Conservation (phyloP, 1,140 invertebrate species). For the Brachionus paranguensis region DNA sequence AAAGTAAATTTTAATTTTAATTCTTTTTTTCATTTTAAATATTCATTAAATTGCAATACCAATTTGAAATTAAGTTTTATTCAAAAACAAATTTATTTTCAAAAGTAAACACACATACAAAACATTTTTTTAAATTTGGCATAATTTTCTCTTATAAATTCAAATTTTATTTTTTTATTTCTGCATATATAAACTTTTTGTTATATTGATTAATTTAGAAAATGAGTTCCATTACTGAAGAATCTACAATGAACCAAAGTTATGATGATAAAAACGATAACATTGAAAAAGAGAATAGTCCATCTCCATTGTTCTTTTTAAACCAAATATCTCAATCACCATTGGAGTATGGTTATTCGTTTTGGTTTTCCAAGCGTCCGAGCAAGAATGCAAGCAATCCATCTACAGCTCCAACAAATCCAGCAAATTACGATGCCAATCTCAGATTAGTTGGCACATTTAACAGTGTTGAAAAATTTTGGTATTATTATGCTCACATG, state of each 20-base stretch:
- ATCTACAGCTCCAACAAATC: not conserved
- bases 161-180: not conserved
- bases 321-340: not conserved
- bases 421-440: constrained; percentile 37
- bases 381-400: not conserved
- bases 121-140: not conserved
- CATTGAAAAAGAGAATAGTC: constrained; percentile 5
- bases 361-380: constrained; percentile 37
- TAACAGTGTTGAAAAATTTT: constrained; percentile 40
- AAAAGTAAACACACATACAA: not conserved
- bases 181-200: not conserved
- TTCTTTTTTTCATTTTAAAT: too few relatives aligned
- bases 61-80: not conserved
- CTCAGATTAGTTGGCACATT: constrained; percentile 39
- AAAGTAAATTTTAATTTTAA: not conserved
- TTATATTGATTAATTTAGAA: not conserved
- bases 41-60: not conserved
- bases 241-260: not conserved
- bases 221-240: not conserved
- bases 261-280: not conserved
- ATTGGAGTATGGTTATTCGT: constrained; percentile 31
- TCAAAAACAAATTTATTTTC: not conserved
- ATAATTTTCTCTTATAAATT: not conserved
- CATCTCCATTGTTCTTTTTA: not conserved
- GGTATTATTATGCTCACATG: constrained; percentile 36